Base-by-base conservation (phyloP, 2,797 vertebrate genomes). In the Merluccius polli region DNA sequence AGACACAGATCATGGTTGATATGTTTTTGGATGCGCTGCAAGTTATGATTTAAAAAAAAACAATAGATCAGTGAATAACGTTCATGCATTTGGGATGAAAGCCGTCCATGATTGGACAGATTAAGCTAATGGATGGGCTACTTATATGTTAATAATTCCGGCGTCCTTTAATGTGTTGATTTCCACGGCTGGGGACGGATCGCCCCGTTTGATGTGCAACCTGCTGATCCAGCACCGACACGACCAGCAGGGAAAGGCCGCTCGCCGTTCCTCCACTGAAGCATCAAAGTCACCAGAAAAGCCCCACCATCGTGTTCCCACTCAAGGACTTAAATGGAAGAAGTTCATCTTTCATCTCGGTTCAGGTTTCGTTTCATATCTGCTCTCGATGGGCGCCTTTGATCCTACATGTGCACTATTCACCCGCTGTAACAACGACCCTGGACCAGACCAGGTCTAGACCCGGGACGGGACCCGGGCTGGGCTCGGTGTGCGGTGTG, bases 251-350 rank as follows among this genome's bases (percentile, higher is more conserved):
- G 52, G 52, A n/a, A n/a, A n/a, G 52, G 52, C 52, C 52, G 52
- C 52, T 59, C 52, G 52, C 52, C 52, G 52, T 24, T 24, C 52
- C 52, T 10, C 21, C n/a, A 13, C 52, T 21, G n/a, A 30, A 73
- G 77, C 89, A 81, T 93, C 91, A 93, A 93, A 92, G 91, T 79
- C 31, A 70, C 0, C 69, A 79, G 87, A 90, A 92, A 90, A 89
- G 83, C 85, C 89, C 87, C 89, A 89, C 87, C 89, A 89, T 79
- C 85, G 90, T 82, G 84, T 86, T 81, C 84, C 82, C 82, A 82
- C 78, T 81, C 81, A 75, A 85, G 81, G 78, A 89, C 89, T 87
- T 86, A 87, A 87, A 88, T 83, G 82, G 82, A 77, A 38, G 36
- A 72, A 84, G 77, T 77, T 85, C 63, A 88, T 84, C 92, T 92